These are phyloP conservation scores for Lampris incognitus DNA, from an alignment of 2,113 vertebrate species.

Conservation along the genomic window DNA sequence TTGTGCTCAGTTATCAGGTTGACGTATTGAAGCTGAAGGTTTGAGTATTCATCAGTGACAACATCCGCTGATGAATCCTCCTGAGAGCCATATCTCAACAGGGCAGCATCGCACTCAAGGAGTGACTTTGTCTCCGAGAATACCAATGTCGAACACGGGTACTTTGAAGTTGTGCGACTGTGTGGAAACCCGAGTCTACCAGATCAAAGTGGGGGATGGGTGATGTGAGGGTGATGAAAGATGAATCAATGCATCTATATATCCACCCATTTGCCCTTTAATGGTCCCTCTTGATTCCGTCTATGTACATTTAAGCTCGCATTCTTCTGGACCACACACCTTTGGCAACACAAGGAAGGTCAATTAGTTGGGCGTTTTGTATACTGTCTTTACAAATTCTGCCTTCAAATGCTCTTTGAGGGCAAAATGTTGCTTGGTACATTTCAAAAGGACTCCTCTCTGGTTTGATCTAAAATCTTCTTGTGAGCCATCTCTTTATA, in stretches of 20 bases:
- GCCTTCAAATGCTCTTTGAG: no score
- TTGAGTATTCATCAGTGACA: slow-evolving; percentile 46
- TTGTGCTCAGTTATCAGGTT: slow-evolving; percentile 30
- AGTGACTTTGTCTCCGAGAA: slow-evolving; percentile 21
- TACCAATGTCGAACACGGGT: slow-evolving; percentile 20
- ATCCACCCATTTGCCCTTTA: not conserved
- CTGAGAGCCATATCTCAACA: slow-evolving; percentile 24
- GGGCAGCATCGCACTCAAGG: not conserved
- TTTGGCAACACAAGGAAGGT: not conserved
- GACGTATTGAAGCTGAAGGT: slow-evolving; percentile 11
- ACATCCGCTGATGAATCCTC: slow-evolving; percentile 33
- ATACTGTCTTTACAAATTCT: not conserved
- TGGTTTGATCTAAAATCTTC: no score
- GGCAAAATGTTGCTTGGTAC: no score
- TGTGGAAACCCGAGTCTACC: slow-evolving; percentile 48
- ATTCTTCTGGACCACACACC: not conserved
- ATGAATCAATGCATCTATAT: slow-evolving; percentile 23
- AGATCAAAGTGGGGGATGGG: slow-evolving; percentile 48
- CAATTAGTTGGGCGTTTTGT: not conserved
- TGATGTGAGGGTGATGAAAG: not conserved
- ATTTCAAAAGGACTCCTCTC: no score
- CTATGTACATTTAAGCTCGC: slow-evolving; percentile 10
- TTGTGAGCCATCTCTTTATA: no score
- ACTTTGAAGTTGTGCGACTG: slow-evolving; percentile 44
- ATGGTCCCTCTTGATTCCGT: slow-evolving; percentile 18